phyloP scores from a whole-genome alignment of 2,113 vertebrate species.

The Strix aluco region DNA sequence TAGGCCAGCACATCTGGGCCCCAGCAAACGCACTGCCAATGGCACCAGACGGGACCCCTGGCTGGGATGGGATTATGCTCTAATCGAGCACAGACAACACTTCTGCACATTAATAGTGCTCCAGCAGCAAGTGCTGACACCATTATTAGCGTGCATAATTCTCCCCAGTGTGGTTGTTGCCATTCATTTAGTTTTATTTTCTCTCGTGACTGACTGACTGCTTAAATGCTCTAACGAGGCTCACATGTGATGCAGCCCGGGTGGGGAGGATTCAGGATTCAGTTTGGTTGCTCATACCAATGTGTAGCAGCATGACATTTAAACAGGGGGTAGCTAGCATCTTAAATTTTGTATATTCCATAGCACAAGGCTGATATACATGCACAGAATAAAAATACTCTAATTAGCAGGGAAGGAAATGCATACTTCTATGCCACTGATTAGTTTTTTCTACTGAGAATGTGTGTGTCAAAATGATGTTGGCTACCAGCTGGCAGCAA shows the following conservation, averaged over 20 bases:
- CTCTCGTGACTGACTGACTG: background rate
- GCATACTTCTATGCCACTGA: accelerated
- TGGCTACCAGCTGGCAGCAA: background rate
- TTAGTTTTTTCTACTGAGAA: background rate
- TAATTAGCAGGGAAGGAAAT: background rate
- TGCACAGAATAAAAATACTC: background rate
- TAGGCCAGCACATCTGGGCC: background rate
- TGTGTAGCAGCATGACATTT: background rate
- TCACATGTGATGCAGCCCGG: background rate
- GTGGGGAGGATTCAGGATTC: background rate
- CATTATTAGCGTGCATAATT: background rate
- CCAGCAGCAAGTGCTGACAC: constrained; percentile 34
- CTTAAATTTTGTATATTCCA: background rate
- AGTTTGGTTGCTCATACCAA: background rate
- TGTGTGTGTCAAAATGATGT: accelerated
- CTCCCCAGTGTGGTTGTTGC: background rate
- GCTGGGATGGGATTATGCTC: background rate
- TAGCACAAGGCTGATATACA: background rate
- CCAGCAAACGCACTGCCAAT: background rate
- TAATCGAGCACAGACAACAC: background rate
- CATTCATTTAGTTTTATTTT: background rate
- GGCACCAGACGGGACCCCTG: background rate
- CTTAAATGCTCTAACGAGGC: background rate
- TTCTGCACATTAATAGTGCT: background rate
- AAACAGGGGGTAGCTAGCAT: background rate